Evolutionary conservation across 2,797 vertebrate species (phyloP).

Genomic region (Rhincodon typus): DNA sequence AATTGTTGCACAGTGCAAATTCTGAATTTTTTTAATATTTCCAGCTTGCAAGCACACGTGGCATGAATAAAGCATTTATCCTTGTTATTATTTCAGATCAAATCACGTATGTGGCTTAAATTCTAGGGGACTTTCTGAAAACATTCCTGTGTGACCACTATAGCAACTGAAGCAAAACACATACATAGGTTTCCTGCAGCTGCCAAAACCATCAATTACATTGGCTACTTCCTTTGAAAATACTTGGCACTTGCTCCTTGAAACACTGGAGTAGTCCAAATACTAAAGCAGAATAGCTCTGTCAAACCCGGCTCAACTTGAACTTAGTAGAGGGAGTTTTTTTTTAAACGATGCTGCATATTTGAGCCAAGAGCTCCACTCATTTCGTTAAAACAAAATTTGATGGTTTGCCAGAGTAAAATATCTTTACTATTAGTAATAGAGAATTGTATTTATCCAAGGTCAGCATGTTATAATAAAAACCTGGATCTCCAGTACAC

Average conservation of each 20-base stretch:
- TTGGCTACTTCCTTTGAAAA: conserved; percentile 47
- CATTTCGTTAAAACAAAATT: not conserved
- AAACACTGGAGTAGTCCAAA: not conserved
- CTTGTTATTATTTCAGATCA: conserved; percentile 6
- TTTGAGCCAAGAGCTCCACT: not conserved
- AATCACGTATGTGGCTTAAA: not conserved
- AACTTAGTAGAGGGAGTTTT: not conserved
- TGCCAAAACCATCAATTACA: conserved; percentile 48
- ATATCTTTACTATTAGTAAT: not conserved
- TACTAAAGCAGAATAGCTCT: not conserved
- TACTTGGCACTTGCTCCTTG: conserved; percentile 21
- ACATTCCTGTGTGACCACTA: conserved; percentile 39
- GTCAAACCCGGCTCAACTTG: not conserved
- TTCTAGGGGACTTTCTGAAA: conserved; percentile 20
- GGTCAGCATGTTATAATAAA: not conserved
- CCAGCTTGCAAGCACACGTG: not conserved
- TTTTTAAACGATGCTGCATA: not conserved
- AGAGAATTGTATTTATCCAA: not conserved
- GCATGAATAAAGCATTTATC: conserved; percentile 29
- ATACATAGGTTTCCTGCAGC: conserved; percentile 45
- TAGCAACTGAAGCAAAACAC: conserved; percentile 39
- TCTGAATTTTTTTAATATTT: conserved; percentile 8
- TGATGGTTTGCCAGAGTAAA: not conserved
- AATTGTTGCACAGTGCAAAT: not conserved
- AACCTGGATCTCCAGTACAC: not conserved